Evolutionary conservation across 2,888 invertebrate genomes (phyloP), one percentile per base, ranked within the genome.

Genomic region (Mythimna impura): DNA sequence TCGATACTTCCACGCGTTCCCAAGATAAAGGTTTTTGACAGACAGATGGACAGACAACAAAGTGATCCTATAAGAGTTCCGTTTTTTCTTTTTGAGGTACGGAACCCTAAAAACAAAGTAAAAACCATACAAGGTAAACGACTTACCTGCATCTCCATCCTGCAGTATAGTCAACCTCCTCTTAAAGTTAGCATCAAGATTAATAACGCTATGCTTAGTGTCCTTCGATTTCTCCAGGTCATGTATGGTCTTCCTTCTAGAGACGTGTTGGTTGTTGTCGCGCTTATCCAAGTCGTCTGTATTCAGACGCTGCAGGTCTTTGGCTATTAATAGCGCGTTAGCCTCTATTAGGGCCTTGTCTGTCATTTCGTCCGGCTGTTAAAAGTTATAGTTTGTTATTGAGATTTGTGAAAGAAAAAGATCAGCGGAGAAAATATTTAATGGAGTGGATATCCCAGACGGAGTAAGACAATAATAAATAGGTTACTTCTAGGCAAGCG

Each of bases 121-220:
- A 50, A 34, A 60, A 1, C 12, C 9, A n/a, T 1, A 47, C 14
- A 47, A 47, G 14, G 43, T 47, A n/a, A 57, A 30, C 34, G 34
- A 80, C 90, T 89, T 78, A 95, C 95, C 90, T 66, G 97, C 93
- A 87, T 97, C 97, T 86, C 97, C 97, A 64, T 98, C 97, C 82
- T 97, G 97, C 89, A 98, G 95, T 89, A 98, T 98, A 71, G 98
- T 97, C 91, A 99, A 98, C 54, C 99, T 96, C 86, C 99, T 98
- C 89, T 98, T 98, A 94, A 99, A 99, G 30, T 99, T 99, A 30
- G 99, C 99, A 92, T 99, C 99, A 69, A 99, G 95, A 2, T 99
- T 99, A 80, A 98, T 98, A 80, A 98, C 98, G 84, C 98, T 98
- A 54, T 98, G 97, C 73, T 98, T 98, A 85, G 97, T 98, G 87